Percentiles rank a stretch among this genome's conserved stretches.
These are phyloP conservation scores for Neria commutata DNA, from an alignment of 2,888 invertebrate genomes.

Conservation along the genomic window DNA sequence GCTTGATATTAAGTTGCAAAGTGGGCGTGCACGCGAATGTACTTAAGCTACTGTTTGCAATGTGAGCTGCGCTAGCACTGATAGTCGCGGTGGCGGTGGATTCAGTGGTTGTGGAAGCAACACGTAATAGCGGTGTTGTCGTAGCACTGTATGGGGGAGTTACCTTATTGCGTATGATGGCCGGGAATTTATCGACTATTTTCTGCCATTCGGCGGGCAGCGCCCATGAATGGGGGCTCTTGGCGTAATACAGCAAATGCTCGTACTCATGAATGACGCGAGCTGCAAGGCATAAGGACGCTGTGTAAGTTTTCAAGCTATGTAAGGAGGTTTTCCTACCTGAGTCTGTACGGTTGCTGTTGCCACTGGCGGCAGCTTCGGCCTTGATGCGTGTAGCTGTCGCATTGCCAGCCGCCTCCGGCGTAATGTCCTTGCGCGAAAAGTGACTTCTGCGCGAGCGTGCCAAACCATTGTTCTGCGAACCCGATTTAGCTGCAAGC, in stretches of 20 bases:
- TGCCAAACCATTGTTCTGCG: slow-evolving; percentile 54
- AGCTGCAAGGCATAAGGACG: slow-evolving; percentile 37
- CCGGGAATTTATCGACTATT: slow-evolving; percentile 56
- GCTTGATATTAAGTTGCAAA: slow-evolving; percentile 44
- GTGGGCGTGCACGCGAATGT: slow-evolving; percentile 27
- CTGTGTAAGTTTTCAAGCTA: not conserved
- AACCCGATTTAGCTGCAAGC: slow-evolving; percentile 33
- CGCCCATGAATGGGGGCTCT: slow-evolving; percentile 60
- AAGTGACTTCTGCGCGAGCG: slow-evolving; percentile 62
- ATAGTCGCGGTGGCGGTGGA: slow-evolving; percentile 16
- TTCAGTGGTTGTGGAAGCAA: slow-evolving; percentile 17
- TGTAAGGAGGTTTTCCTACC: slow-evolving; percentile 35
- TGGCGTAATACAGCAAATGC: slow-evolving; percentile 58
- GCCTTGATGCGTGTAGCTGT: slow-evolving; percentile 41
- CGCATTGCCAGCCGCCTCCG: slow-evolving; percentile 42
- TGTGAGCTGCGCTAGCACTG: slow-evolving; percentile 11
- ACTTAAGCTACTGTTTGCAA: slow-evolving; percentile 19
- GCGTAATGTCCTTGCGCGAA: slow-evolving; percentile 61
- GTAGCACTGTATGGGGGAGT: slow-evolving; percentile 33
- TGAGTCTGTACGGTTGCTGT: slow-evolving; percentile 37
- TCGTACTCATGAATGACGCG: slow-evolving; percentile 60
- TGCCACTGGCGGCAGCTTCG: slow-evolving; percentile 26
- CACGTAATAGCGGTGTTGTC: slow-evolving; percentile 20
- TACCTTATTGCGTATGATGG: slow-evolving; percentile 62
- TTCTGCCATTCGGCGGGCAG: slow-evolving; percentile 58